A percentile compares a stretch with the other conserved stretches of the same genome.
phyloP scores from a whole-genome alignment of 2,888 invertebrate genomes.

The Andrena praecox region DNA sequence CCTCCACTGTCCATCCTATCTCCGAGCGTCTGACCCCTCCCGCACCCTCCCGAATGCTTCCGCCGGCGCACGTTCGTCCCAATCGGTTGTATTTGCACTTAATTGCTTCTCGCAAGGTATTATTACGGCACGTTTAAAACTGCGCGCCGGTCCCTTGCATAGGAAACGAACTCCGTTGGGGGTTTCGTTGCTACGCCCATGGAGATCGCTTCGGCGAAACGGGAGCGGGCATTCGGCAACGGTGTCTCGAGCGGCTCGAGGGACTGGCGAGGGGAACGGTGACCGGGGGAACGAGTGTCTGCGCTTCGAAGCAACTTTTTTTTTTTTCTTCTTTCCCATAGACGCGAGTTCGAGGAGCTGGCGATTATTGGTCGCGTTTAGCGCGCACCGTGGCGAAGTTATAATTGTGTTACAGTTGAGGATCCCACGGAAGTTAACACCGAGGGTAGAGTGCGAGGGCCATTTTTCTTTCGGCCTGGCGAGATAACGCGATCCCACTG shows the following conservation, averaged over 20 bases:
- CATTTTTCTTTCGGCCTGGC: neutral
- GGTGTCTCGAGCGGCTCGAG: neutral
- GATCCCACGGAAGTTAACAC: neutral
- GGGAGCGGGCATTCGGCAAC: neutral
- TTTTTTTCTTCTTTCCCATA: neutral
- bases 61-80: conserved; percentile 55
- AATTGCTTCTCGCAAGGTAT: conserved; percentile 70
- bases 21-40: conserved; percentile 18
- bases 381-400: neutral
- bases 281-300: neutral
- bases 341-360: neutral
- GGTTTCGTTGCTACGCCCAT: conserved; percentile 7
- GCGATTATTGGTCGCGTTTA: neutral
- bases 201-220: conserved; percentile 16
- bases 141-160: conserved; percentile 42
- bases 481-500: too few species aligned
- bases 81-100: conserved; percentile 68
- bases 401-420: neutral
- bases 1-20: conserved; percentile 45
- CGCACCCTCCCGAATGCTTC: conserved; percentile 24
- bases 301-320: neutral
- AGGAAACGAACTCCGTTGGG: conserved; percentile 9
- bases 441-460: neutral
- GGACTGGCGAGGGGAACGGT: neutral
- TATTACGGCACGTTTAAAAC: conserved; percentile 61